Evolutionary conservation across 2,888 invertebrate genomes (phyloP).

Genomic region (Thereva nobilitata): DNA sequence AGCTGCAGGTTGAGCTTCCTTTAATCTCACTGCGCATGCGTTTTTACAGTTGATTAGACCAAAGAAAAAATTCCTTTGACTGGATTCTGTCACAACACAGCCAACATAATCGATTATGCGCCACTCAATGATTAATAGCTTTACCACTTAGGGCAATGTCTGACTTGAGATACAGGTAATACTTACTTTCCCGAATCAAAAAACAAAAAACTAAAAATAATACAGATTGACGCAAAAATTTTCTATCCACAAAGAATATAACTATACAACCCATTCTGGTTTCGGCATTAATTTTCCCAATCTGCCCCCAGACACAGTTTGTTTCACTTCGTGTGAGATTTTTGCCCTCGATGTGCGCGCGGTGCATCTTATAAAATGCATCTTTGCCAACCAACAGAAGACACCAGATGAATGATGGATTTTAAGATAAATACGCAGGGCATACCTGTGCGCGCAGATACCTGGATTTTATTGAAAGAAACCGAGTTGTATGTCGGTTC

Average conservation of each 20-base stretch:
- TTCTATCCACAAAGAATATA: conserved; percentile 15
- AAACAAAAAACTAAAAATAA: too few relatives aligned
- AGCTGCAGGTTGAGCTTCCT: too few relatives aligned
- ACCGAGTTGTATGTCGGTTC: conserved; percentile 1
- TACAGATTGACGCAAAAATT: conserved; percentile 7
- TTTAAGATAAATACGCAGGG: conserved; percentile 31
- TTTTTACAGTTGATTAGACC: neutral
- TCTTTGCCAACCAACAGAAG: conserved; percentile 7
- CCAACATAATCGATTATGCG: conserved; percentile 26
- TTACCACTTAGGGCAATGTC: neutral
- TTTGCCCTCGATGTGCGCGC: neutral
- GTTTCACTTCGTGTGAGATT: neutral
- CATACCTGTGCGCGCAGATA: conserved; percentile 12
- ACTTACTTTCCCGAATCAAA: too few relatives aligned
- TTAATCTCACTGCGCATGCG: neutral
- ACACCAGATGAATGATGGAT: conserved; percentile 35
- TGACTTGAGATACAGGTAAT: neutral
- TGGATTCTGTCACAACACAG: conserved; percentile 29
- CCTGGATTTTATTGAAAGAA: conserved; percentile 17
- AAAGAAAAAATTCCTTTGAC: neutral
- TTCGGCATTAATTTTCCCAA: conserved; percentile 25
- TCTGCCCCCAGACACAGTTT: conserved; percentile 17
- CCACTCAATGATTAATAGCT: conserved; percentile 22
- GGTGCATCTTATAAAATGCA: conserved; percentile 9
- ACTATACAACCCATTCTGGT: conserved; percentile 10